Evolutionary conservation across 2,113 vertebrate species (phyloP), one percentile per base, ranked within the genome.

Genomic region (Euleptes europaea): DNA sequence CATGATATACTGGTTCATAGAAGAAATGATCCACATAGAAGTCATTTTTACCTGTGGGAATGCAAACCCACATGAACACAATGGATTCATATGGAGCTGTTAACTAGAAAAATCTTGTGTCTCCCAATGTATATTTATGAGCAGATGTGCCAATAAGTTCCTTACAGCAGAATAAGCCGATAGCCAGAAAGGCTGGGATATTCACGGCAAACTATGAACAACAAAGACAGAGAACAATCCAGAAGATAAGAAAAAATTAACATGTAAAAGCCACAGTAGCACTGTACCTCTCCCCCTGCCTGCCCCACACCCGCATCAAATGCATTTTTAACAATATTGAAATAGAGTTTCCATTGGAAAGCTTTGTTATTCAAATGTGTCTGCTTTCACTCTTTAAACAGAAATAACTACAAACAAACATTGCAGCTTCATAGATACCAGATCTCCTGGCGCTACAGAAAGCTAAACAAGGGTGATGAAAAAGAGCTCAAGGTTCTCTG

Each of bases 91-190:
- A n/a, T 17, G 44, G 35, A 74, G 11, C 71, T 54, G 10, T 74
- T 51, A 51, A 80, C 23, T n/a, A 67, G 17, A 40, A 67, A 40
- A 77, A 67, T 42, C 78, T 15, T 17, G 11, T 26, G 15, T 19
- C 40, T 63, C 67, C 28, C 47, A 14, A 86, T 75, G 60, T 75
- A 75, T 81, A 81, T 86, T 86, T 86, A 86, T 75, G 44, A 81
- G 84, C 57, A 75, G 71, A 79, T 86, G 78, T 75, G 47, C 33
- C 44, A 54, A 54, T 40, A 74, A 40, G 35, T 80, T 75, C 42
- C 26, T 11, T 42, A 67, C 70, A 19, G 74, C 67, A 67, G 63
- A 67, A 81, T 15, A 17, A 42, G 35, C 33, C 1, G 44, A 81
- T 40, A 33, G 60, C 31, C 51, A 54, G 19, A 42, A 81, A 67